Base-by-base conservation (phyloP, 2,888 invertebrate species). In the Azorinus chamasolen region DNA sequence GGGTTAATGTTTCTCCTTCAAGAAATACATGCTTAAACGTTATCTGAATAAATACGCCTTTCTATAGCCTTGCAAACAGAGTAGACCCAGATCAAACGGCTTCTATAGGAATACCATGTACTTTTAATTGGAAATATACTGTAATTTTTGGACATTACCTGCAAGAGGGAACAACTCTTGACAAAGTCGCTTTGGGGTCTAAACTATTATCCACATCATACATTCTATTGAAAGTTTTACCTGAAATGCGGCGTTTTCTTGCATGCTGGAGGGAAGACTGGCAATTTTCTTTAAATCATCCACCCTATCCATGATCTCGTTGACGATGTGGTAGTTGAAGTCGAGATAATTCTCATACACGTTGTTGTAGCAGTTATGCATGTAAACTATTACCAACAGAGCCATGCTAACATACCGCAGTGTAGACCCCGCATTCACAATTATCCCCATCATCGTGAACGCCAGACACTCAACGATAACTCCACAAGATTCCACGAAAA, bases 321-420 rank as follows among this genome's bases (percentile, higher is more conserved):
- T 87, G 18, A 92, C 89, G 37, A 92, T 85, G 5, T 89, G 87
- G 53, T 89, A 88, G 79, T 92, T 91, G 68, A 92, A 91, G 51
- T 87, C 89, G 39, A 92, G 84, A 75, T 92, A 92, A 64, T 90
- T 92, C 57, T 91, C 90, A 63, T 90, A 91, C 27, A 92, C 92
- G 72, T 92, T 92, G 80, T 89, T 89, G 80, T 91, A 92, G 68
- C 90, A 90, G 85, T 90, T 91, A 77, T 91, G 91, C 87, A 89
- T 89, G 83, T 92, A 92, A 14, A 92, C 88, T 66, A 87, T 79
- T 10, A 91, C 89, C 59, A 91, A 86, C 37, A 92, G 78, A 12
- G 84, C 90, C 86, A 92, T 89, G 22, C 90, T 88, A 25, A 91
- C 87, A 68, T 92, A 92, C 50, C 90, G 85, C 6, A 90, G 85